Base-by-base conservation (phyloP, 2,888 invertebrate genomes). In the Amphipyra berbera region DNA sequence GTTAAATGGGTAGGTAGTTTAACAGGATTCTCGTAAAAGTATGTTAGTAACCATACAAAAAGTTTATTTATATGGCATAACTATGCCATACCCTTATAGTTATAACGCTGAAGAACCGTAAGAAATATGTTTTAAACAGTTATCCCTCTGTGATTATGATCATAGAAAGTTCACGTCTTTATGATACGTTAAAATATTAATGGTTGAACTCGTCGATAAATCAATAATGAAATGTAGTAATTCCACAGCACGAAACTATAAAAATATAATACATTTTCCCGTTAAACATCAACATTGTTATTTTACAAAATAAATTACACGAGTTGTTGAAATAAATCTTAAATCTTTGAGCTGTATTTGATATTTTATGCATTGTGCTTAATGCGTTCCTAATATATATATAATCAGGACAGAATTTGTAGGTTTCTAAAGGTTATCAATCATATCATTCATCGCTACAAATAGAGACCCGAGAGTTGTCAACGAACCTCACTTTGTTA, bases 321-420 rank as follows among this genome's bases (percentile, higher is more conserved):
- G 27, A 58, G 8, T 37, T 13, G 10, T 1, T 57, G 1, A 60
- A 48, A 64, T 59, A 54, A 59, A 73, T 55, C 21, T 8, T 48
- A 44, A 52, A 45, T 13, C 44, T 42, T 46, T 49, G 45, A 37
- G 15, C 45, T 63, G 40, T 68, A 61, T 70, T 72, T 47, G 71
- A 74, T 63, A 50, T 61, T 68, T 50, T 45, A 55, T 35, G 52
- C 63, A 68, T 66, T 74, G 56, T 70, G 61, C 68, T 64, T 78
- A 81, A 79, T 78, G 67, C 66, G 52, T 76, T 75, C 64, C 61
- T 78, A 74, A 76, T 81, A 78, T 69, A n/a, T n/a, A n/a, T 50
- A 67, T 62, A 77, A 73, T 64, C 47, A 53, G 52, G 12, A 50
- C 53, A 64, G 61, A 72, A 70, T 66, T 70, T 55, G 49, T 61